A percentile compares a stretch with the other conserved stretches of the same genome.
phyloP scores from a whole-genome alignment of 2,888 invertebrate species.

The Troglohyphantes excavatus region DNA sequence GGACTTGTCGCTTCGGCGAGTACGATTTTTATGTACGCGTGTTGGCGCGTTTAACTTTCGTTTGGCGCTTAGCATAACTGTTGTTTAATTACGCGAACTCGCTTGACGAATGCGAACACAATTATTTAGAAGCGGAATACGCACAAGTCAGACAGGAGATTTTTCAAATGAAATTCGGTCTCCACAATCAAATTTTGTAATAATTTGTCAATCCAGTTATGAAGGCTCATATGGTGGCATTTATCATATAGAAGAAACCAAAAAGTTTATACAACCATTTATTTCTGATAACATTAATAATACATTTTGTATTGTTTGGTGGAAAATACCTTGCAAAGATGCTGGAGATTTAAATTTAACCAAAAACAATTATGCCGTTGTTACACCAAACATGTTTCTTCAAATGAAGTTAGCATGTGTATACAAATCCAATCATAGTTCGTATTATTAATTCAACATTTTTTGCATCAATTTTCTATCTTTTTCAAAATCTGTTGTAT shows the following conservation, averaged over 20 bases:
- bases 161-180: background rate
- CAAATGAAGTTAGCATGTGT: background rate
- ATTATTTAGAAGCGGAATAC: no score
- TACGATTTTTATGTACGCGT: no score
- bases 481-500: background rate
- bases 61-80: no score
- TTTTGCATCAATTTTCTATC: slow-evolving; percentile 28
- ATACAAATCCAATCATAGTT: background rate
- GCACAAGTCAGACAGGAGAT: background rate
- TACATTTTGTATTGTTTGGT: background rate
- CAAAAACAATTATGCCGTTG: background rate
- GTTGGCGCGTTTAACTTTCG: no score
- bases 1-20: no score
- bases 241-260: background rate
- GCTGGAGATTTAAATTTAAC: slow-evolving; percentile 19
- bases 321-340: background rate
- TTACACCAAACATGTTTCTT: slow-evolving; percentile 2
- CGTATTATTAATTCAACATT: background rate
- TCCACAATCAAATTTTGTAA: slow-evolving; percentile 14
- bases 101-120: no score
- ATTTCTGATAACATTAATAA: background rate
- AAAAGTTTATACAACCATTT: background rate
- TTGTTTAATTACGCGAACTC: no score
- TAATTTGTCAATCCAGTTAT: background rate
- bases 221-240: slow-evolving; percentile 21